A percentile compares a stretch with the other conserved stretches of the same genome.
These are phyloP conservation scores for Rhopalosiphum nymphaeae DNA, from an alignment of 2,888 invertebrate species.

Conservation along the genomic window DNA sequence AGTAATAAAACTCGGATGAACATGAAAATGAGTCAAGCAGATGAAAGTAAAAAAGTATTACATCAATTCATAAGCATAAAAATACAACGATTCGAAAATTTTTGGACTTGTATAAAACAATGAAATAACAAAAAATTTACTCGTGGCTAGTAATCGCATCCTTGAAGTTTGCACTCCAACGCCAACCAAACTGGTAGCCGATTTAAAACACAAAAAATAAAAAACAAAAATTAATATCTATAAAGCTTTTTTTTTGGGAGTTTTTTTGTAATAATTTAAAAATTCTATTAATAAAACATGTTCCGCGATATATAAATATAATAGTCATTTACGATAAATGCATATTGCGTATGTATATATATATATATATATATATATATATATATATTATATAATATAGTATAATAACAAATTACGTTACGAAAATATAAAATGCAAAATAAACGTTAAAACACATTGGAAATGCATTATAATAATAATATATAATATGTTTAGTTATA, in stretches of 20 bases:
- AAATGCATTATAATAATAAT: conserved; percentile 59
- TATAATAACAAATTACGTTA: conserved; percentile 53
- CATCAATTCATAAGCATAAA: conserved; percentile 64
- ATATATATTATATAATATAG: conserved; percentile 26
- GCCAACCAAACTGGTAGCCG: conserved; percentile 85
- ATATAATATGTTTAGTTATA: conserved; percentile 49
- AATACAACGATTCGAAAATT: conserved; percentile 61
- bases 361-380: conserved; percentile 33
- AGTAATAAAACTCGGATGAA: conserved; percentile 46
- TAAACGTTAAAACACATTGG: conserved; percentile 63
- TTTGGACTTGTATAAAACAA: conserved; percentile 61
- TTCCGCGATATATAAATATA: conserved; percentile 31
- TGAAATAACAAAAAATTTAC: conserved; percentile 72
- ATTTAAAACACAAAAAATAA: conserved; percentile 66
- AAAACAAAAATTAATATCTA: conserved; percentile 65
- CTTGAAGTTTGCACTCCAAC: conserved; percentile 97
- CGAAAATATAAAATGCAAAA: conserved; percentile 59
- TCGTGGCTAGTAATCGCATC: conserved; percentile 92
- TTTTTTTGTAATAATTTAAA: conserved; percentile 44
- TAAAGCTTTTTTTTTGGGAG: conserved; percentile 48
- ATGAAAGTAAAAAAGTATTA: conserved; percentile 62
- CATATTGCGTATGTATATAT: neutral
- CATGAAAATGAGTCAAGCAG: conserved; percentile 61
- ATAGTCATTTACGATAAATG: conserved; percentile 53
- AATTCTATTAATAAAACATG: conserved; percentile 26